Conservation (phyloP, 2,888 invertebrate genomes). For the Rhingia campestris region DNA sequence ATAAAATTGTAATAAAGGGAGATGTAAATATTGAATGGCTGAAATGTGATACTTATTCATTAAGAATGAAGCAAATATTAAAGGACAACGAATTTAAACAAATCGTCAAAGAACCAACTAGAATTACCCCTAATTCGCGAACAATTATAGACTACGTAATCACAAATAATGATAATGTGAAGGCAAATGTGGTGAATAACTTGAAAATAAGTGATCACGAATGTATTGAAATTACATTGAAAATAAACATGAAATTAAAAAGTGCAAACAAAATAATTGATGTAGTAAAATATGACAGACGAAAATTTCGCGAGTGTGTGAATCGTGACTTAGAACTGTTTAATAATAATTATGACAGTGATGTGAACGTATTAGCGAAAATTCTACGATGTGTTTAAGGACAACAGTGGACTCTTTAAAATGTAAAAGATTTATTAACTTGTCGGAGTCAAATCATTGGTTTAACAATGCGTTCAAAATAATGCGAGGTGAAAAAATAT, state of each 20-base stretch:
- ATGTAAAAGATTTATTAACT: neutral
- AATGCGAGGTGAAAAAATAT: neutral
- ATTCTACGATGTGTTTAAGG: neutral
- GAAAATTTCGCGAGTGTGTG: neutral
- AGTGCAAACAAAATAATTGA: neutral
- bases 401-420: neutral
- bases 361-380: neutral
- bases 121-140: neutral
- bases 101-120: neutral
- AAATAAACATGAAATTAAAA: neutral
- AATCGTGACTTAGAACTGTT: neutral
- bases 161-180: neutral
- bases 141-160: slow-evolving; percentile 12
- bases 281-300: neutral
- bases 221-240: neutral
- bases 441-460: neutral
- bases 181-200: neutral
- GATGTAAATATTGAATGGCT: slow-evolving; percentile 10
- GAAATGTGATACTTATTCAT: neutral
- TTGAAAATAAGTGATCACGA: neutral
- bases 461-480: neutral
- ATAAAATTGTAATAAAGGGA: neutral
- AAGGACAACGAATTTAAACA: neutral
- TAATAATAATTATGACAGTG: neutral
- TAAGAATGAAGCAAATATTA: neutral